phyloP scores from a whole-genome alignment of 2,797 vertebrate species.

The Notolabrus celidotus region DNA sequence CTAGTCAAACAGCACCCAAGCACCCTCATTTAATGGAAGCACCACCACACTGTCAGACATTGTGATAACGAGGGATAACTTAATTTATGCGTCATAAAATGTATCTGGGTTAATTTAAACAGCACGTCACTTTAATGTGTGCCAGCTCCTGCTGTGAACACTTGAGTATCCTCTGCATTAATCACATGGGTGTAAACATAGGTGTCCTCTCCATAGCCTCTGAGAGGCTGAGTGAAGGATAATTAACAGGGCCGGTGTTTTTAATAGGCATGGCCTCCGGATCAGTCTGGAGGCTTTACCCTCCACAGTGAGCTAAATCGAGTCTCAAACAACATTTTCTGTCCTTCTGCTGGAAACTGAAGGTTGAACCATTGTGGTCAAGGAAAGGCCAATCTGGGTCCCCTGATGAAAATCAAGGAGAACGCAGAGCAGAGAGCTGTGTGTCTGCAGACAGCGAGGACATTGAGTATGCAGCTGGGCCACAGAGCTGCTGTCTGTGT shows the following conservation, averaged over 20 bases:
- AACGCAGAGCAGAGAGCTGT: not conserved
- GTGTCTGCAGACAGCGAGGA: constrained; percentile 17
- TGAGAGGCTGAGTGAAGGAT: constrained; percentile 45
- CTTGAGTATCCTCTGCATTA: not conserved
- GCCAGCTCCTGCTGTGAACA: no score
- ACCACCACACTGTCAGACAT: not conserved
- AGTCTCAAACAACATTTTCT: constrained; percentile 12
- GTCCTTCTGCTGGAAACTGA: constrained; percentile 17
- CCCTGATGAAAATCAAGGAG: constrained; percentile 7
- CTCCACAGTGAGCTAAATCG: constrained; percentile 32
- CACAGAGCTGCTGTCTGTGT: constrained; percentile 29
- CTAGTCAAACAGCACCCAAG: no score
- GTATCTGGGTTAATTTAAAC: constrained; percentile 6
- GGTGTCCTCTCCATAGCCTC: constrained; percentile 16
- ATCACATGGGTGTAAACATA: constrained; percentile 7
- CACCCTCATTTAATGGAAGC: not conserved
- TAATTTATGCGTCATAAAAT: constrained; percentile 2
- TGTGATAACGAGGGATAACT: not conserved
- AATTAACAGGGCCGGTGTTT: constrained; percentile 68
- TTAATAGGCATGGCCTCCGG: constrained; percentile 58
- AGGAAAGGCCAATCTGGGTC: not conserved
- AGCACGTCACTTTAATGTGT: constrained; percentile 9
- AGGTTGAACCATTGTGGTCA: constrained; percentile 9
- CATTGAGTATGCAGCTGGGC: constrained; percentile 21
- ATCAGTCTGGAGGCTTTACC: constrained; percentile 32